Base-by-base conservation (phyloP, 1,140 invertebrate species). In the Dreissena rostriformis region DNA sequence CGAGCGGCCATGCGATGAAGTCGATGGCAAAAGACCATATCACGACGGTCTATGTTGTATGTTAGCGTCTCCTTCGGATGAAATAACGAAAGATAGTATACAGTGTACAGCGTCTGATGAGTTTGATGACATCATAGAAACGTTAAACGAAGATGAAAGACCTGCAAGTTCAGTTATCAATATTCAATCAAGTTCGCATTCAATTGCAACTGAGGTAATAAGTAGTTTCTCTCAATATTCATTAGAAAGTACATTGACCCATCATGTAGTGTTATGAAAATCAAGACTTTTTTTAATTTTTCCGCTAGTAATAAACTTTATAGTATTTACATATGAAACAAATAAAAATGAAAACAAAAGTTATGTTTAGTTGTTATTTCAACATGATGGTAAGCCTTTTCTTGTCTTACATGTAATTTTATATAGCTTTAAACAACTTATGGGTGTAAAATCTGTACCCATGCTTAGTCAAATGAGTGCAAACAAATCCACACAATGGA, bases 101-200 rank as follows among this genome's bases (percentile, higher is more conserved):
- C 28, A 78, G 67, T 78, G 75, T 39, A 7, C 8, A 17, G 63
- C 65, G 5, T 66, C 61, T 78, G 75, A 78, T 67, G 75, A 78
- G 53, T 49, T 78, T 11, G 75, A 78, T 52, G 26, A 57, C 12
- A 67, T 78, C 11, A 67, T 78, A 66, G 57, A 63, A 11, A 24
- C 53, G 1, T n/a, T 78, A 22, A 65, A 78, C n/a, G 28, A 52
- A 15, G 63, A 67, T 63, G 75, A 78, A 39, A 78, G 53, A 24
- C 75, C 75, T 10, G 65, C 65, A 14, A 78, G 75, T 19, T 78
- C 75, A 2, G 14, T 67, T 22, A 78, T 78, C 15, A 49, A 78
- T 17, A 63, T 78, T 49, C 8, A 66, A 2, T 67, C 75, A 19
- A 67, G 0, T 28, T 66, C 66, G 15, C 61, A 49, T 15, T 26